Evolutionary conservation across 2,888 invertebrate genomes (phyloP).

Genomic region (Hypselothyrea guttata): DNA sequence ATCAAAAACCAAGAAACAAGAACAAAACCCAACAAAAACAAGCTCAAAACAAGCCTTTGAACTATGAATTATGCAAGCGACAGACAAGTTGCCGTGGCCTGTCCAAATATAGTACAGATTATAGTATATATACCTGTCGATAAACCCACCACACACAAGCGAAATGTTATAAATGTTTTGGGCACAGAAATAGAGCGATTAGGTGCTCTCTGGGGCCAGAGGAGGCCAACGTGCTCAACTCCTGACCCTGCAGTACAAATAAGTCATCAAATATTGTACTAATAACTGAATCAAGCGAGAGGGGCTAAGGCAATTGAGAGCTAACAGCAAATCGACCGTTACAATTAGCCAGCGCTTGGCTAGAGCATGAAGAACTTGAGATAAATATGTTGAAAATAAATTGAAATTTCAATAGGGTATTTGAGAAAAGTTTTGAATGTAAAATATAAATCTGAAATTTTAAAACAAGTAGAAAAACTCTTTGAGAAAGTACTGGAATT

Average conservation of each 20-base stretch:
- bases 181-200: slow-evolving; percentile 47
- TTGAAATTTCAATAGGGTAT: too few species aligned
- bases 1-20: too few species aligned
- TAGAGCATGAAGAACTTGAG: too few species aligned
- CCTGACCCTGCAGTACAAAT: slow-evolving; percentile 32
- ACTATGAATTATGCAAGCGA: slow-evolving; percentile 59
- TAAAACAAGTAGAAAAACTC: too few species aligned
- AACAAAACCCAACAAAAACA: too few species aligned
- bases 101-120: slow-evolving; percentile 1
- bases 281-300: slow-evolving; percentile 59
- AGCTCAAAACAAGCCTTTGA: slow-evolving; percentile 37
- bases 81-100: slow-evolving; percentile 11
- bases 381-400: too few species aligned
- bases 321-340: neutral
- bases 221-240: slow-evolving; percentile 20
- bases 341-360: neutral
- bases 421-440: too few species aligned
- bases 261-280: slow-evolving; percentile 49
- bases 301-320: slow-evolving; percentile 25
- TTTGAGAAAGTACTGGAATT: too few species aligned
- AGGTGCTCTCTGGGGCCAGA: slow-evolving; percentile 49
- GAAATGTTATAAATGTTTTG: slow-evolving; percentile 22
- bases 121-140: neutral
- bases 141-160: neutral
- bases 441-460: too few species aligned